Conservation (phyloP, 2,888 invertebrate genomes). For the Altica lythri region DNA sequence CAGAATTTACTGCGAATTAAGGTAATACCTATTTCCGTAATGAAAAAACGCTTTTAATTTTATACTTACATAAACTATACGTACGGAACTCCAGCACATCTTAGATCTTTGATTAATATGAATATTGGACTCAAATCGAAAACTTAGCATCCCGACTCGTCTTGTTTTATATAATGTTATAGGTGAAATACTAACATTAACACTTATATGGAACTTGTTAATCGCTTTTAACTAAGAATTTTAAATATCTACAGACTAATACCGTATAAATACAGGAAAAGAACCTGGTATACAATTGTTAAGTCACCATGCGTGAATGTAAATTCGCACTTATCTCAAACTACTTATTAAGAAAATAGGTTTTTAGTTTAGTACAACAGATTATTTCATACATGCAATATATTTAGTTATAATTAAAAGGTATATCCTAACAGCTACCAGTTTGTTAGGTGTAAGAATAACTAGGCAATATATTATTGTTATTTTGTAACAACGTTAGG, state of each 20-base stretch:
- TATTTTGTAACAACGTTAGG: too few species aligned
- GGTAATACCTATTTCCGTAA: slow-evolving; percentile 12
- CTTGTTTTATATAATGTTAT: not conserved
- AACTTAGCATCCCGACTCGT: not conserved
- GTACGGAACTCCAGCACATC: not conserved
- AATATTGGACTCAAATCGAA: not conserved
- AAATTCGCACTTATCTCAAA: too few species aligned
- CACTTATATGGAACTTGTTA: not conserved
- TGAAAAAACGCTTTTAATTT: slow-evolving; percentile 13
- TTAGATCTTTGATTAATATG: not conserved
- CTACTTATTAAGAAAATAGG: too few species aligned
- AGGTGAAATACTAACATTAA: not conserved
- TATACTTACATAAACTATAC: slow-evolving; percentile 9
- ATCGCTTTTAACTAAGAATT: slow-evolving; percentile 5
- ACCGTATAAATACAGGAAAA: slow-evolving; percentile 1
- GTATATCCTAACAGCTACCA: too few species aligned
- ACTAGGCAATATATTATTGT: too few species aligned
- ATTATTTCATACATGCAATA: too few species aligned
- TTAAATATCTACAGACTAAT: too few species aligned
- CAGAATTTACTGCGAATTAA: slow-evolving; percentile 12
- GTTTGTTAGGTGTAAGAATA: too few species aligned
- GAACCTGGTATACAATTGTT: too few species aligned
- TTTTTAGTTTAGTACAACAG: too few species aligned
- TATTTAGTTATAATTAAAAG: too few species aligned
- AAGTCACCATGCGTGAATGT: too few species aligned